A percentile compares a stretch with the other conserved stretches of the same genome.
Conservation (phyloP, 2,888 invertebrate genomes). For the Cataglyphis albicans region DNA sequence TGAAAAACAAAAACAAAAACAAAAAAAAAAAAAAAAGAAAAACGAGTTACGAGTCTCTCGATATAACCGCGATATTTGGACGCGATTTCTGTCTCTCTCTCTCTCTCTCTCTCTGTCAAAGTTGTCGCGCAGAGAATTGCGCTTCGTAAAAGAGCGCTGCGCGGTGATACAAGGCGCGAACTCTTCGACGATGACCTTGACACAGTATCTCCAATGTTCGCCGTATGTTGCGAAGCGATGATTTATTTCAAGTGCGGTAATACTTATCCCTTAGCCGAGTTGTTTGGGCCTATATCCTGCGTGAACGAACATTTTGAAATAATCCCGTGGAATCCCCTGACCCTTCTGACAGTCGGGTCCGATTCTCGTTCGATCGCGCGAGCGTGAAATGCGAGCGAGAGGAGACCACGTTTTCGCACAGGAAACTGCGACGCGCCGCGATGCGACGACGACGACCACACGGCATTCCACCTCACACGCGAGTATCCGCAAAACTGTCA, state of each 20-base stretch:
- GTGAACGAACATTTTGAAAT: not conserved
- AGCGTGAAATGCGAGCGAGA: not conserved
- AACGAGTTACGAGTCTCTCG: not conserved
- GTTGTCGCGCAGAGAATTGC: constrained; percentile 56
- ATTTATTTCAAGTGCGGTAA: constrained; percentile 40
- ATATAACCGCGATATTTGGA: not conserved
- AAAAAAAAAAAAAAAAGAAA: not conserved
- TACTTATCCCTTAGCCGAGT: not conserved
- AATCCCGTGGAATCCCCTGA: no score
- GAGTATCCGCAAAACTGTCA: constrained; percentile 8
- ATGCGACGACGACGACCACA: not conserved
- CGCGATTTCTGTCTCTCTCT: not conserved
- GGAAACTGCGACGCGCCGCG: constrained; percentile 12
- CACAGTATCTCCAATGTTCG: constrained; percentile 71
- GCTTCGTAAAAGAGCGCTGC: constrained; percentile 20
- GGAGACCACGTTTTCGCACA: not conserved
- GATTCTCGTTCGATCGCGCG: not conserved
- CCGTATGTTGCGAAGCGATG: not conserved
- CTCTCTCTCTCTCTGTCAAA: not conserved
- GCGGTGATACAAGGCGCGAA: constrained; percentile 41
- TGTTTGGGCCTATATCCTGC: constrained; percentile 1
- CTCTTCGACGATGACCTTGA: constrained; percentile 67
- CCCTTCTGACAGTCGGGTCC: not conserved
- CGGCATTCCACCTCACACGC: not conserved
- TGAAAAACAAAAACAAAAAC: not conserved